Percentiles rank a stretch among this genome's conserved stretches.
Evolutionary conservation across 2,888 invertebrate species (phyloP).

Genomic region (Exocentrus adspersus): DNA sequence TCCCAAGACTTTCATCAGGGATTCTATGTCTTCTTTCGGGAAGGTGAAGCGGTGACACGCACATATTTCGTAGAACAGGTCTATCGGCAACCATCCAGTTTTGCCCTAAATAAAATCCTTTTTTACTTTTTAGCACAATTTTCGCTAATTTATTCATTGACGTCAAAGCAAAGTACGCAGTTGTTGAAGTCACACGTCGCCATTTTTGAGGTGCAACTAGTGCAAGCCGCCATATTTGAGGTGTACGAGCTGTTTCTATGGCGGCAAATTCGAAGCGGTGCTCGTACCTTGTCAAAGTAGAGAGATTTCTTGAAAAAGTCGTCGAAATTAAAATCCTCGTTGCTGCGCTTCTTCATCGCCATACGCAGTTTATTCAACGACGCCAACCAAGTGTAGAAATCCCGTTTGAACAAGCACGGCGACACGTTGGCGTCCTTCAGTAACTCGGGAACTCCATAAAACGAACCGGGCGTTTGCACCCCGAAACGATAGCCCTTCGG

Average conservation of each 20-base stretch:
- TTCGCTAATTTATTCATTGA: too few species aligned
- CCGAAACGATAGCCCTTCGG: background rate
- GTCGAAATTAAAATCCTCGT: conserved; percentile 48
- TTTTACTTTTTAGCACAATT: background rate
- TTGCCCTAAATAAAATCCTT: conserved; percentile 51
- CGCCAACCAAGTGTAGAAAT: conserved; percentile 8
- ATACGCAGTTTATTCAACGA: conserved; percentile 36
- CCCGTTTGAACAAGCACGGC: conserved; percentile 8
- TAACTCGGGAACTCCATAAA: background rate
- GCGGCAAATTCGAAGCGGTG: too few species aligned
- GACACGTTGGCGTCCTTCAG: background rate
- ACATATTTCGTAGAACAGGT: conserved; percentile 64
- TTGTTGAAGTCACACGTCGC: too few species aligned
- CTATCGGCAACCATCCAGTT: conserved; percentile 64
- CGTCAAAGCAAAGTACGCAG: too few species aligned
- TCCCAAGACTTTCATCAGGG: conserved; percentile 63
- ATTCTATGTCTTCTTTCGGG: conserved; percentile 65
- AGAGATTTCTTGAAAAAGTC: conserved; percentile 49
- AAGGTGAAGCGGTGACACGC: conserved; percentile 63
- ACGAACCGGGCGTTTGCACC: conserved; percentile 5
- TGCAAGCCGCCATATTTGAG: too few species aligned
- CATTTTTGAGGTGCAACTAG: too few species aligned
- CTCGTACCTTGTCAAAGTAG: conserved; percentile 57
- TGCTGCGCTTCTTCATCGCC: conserved; percentile 33
- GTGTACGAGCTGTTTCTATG: too few species aligned